Evolutionary conservation across 92 coral and sea anemone genomes (phyloP), one percentile per base, ranked within the genome.

Genomic region (Epizoanthus rinbou): DNA sequence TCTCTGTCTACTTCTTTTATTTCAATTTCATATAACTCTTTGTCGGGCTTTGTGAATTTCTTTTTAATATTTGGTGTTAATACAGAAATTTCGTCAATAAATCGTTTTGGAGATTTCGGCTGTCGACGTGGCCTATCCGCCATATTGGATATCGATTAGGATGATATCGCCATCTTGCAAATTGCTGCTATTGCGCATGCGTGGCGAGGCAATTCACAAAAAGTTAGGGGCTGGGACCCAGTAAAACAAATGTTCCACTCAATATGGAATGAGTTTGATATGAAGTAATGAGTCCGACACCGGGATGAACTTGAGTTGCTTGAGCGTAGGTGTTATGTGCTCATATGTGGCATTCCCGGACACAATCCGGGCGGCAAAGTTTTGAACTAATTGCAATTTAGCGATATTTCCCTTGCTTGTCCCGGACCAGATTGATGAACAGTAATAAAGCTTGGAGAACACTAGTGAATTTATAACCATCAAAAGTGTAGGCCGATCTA

Each of bases 1-100:
- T 45, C 41, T 52, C 73, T 66, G 53, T 90, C 91, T 64, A 90
- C 88, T 57, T 90, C 88, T 58, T 73, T 74, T 25, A 87, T 84
- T 57, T 75, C 80, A 80, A 87, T 63, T 33, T 87, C 86, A 28
- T 88, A 73, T 79, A 84, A 52, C 68, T 84, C 73, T 35, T 83
- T 80, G 84, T 59, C 60, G n/a, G 72, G 17, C 21, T 22, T 80
- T 80, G 47, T 80, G 43, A 53, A 28, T 52, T 60, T 52, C 39
- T 57, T 62, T 21, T 24, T 57, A 89, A 24, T 85, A 80, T 25
- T 86, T 85, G 65, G 50, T 31, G 19, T 68, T 53, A 57, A 37
- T 35, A 18, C 50, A 22, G 70, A 57, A 79, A 47, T 56, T 8
- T 62, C 52, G 35, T 28, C 83, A 64, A 62, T 62, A 43, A 56